These are phyloP conservation scores for Ladona fulva DNA, from an alignment of 1,140 invertebrate species.

Conservation along the genomic window DNA sequence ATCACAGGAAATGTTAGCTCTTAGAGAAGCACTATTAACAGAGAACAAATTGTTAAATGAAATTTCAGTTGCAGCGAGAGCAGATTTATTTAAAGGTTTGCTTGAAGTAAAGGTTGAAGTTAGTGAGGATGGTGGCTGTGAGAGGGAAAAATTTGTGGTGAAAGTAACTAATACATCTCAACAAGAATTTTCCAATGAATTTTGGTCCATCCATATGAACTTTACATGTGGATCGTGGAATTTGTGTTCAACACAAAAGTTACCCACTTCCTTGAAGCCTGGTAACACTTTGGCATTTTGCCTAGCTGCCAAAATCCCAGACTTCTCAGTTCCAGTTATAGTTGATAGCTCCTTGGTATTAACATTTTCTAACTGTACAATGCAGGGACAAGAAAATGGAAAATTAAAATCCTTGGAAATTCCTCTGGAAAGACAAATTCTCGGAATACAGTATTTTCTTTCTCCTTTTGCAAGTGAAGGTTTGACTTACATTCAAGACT, in stretches of 20 bases:
- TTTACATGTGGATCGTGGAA: neutral
- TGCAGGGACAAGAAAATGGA: neutral
- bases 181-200: conserved; percentile 7
- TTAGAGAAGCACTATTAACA: neutral
- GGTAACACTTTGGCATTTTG: neutral
- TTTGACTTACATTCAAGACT: too few species aligned
- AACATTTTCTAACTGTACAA: neutral
- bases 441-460: neutral
- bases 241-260: neutral
- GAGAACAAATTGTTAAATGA: neutral
- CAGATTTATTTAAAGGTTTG: neutral
- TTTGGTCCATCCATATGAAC: neutral
- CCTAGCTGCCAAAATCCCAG: neutral
- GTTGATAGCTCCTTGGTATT: neutral
- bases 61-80: neutral
- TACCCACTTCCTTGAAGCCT: neutral
- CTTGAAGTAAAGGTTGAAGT: neutral
- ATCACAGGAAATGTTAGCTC: neutral
- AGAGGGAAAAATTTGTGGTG: neutral
- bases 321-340: neutral
- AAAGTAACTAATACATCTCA: neutral
- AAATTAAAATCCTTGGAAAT: neutral
- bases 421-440: neutral
- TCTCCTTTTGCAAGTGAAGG: neutral
- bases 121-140: neutral